Evolutionary conservation across 2,888 invertebrate genomes (phyloP), one percentile per base, ranked within the genome.

Genomic region (Cephus pygmeus): DNA sequence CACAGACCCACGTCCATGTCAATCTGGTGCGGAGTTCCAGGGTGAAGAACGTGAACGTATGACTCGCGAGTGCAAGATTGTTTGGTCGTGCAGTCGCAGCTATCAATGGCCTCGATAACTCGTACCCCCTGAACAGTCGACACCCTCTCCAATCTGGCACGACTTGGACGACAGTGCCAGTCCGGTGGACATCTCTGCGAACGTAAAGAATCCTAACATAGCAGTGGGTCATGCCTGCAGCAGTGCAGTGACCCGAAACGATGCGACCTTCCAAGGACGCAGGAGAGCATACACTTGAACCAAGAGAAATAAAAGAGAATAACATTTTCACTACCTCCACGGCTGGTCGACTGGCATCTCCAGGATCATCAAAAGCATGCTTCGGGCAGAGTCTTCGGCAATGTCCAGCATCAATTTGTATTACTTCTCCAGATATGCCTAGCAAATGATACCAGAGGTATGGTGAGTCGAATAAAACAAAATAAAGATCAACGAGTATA

Each of bases 1-100:
- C 92, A 92, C 33, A 88, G 82, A 0, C 92, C 92, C 11, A 92
- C 87, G 79, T 92, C 92, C 31, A 92, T 83, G 75, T 88, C 85
- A 6, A 88, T 87, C 80, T 92, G 91, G 82, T 90, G 90, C 3
- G 92, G 92, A 3, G 92, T 92, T 40, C 91, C 92, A 23, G 87
- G 88, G 80, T 92, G 90, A 3, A 92, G 83, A 23, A 89, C 82
- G 83, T 90, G 88, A 56, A 86, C 85, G 76, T 90, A 90, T 1
- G 89, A 85, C 75, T 89, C 89, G 69, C 92, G 85, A 76, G 85
- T 87, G 79, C 92, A 92, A 34, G 86, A 83, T 1, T 90, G 85
- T 15, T 85, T 85, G 4, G 85, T 79, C 68, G 88, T 86, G 75
- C 92, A 92, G 68, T 89, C 90, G 79, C 92, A 92, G 3, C 85